phyloP scores from a whole-genome alignment of 2,113 vertebrate species.

The Damaliscus lunatus region DNA sequence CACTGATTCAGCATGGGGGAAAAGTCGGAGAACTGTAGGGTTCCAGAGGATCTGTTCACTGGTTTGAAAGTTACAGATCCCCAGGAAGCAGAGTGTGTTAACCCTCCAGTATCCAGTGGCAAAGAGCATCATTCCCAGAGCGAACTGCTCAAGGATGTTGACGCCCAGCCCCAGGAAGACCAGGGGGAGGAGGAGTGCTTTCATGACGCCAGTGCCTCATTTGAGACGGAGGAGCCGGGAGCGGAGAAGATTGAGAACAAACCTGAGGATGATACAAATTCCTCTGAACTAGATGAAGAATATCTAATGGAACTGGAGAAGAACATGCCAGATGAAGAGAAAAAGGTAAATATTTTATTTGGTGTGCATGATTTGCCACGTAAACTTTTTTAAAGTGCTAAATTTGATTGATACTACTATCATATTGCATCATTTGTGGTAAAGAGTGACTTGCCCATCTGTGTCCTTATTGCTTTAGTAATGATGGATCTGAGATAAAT shows the following conservation, averaged over 20 bases:
- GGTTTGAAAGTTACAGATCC: slow-evolving; percentile 76
- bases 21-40: slow-evolving; percentile 59
- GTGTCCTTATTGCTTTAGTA: not conserved
- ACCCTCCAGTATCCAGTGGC: not conserved
- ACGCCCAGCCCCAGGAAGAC: slow-evolving; percentile 27
- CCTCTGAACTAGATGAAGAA: slow-evolving; percentile 83
- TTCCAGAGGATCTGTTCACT: slow-evolving; percentile 71
- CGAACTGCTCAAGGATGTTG: not conserved
- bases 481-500: not conserved
- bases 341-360: slow-evolving; percentile 77
- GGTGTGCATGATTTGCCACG: not conserved
- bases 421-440: not conserved
- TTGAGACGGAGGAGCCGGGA: slow-evolving; percentile 66
- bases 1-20: slow-evolving; percentile 72
- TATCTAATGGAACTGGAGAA: slow-evolving; percentile 84
- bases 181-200: slow-evolving; percentile 78
- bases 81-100: slow-evolving; percentile 23
- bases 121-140: not conserved
- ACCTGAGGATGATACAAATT: slow-evolving; percentile 28
- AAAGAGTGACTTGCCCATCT: not conserved
- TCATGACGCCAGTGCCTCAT: slow-evolving; percentile 81
- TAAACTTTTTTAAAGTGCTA: not conserved
- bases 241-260: slow-evolving; percentile 51
- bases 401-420: not conserved
- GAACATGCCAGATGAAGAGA: slow-evolving; percentile 85